Conservation (phyloP, 1,140 invertebrate genomes). For the Drosophila lacertosa region DNA sequence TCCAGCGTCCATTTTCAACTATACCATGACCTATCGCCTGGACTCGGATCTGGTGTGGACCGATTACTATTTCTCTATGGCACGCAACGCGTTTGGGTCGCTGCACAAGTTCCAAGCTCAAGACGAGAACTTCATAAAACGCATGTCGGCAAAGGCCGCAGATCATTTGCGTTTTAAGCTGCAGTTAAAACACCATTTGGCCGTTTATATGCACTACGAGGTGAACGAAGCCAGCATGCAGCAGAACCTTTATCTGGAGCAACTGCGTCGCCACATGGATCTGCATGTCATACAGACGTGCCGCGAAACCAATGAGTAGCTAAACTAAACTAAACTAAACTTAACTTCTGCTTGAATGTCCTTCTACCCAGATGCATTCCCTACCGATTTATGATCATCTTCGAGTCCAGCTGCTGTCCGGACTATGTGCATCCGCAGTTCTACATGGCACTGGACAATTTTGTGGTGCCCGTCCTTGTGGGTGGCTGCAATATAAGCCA, state of each 20-base stretch:
- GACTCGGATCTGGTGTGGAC: constrained; percentile 57
- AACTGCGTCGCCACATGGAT: constrained; percentile 43
- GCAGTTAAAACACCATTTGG: constrained; percentile 13
- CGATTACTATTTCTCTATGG: constrained; percentile 43
- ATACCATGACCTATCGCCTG: constrained; percentile 61
- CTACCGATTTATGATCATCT: constrained; percentile 60
- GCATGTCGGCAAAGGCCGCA: not conserved
- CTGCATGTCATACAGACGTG: constrained; percentile 13
- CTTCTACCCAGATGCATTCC: constrained; percentile 33
- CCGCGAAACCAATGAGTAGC: constrained; percentile 21
- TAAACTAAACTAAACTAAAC: not conserved
- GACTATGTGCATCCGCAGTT: constrained; percentile 56
- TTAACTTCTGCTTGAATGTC: too few species aligned
- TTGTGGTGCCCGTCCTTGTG: constrained; percentile 55
- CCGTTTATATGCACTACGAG: constrained; percentile 32
- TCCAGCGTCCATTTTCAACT: constrained; percentile 35
- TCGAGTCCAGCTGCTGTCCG: constrained; percentile 48
- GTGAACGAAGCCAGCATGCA: constrained; percentile 15
- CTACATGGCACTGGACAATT: constrained; percentile 41
- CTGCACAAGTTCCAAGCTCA: constrained; percentile 10
- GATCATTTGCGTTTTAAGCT: not conserved
- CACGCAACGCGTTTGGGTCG: not conserved
- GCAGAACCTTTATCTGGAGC: constrained; percentile 32
- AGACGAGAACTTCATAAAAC: not conserved
- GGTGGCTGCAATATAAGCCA: constrained; percentile 37